Evolutionary conservation across 2,888 invertebrate species (phyloP).

Genomic region (Morinoia aosen): DNA sequence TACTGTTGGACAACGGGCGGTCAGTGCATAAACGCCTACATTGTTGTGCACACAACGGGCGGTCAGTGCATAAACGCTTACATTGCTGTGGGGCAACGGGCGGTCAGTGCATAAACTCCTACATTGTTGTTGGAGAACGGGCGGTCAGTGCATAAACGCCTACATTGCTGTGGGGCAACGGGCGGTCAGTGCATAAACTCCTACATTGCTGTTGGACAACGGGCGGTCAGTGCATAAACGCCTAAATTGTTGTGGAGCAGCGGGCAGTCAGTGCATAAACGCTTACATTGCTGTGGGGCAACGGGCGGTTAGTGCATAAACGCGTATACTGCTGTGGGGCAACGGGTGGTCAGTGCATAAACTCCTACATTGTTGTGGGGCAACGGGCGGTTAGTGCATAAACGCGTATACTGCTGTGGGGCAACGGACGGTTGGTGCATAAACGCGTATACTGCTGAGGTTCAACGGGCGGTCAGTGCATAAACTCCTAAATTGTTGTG

Average conservation of each 20-base stretch:
- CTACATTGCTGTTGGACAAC: too few species aligned
- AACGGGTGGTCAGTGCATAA: slow-evolving; percentile 10
- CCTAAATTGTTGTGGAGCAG: slow-evolving; percentile 85
- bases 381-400: slow-evolving; percentile 21
- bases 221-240: slow-evolving; percentile 22
- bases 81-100: slow-evolving; percentile 80
- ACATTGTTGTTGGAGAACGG: neutral
- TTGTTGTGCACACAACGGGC: too few species aligned
- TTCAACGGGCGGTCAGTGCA: too few species aligned
- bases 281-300: slow-evolving; percentile 83
- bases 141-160: too few species aligned
- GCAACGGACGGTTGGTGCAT: slow-evolving; percentile 29
- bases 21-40: too few species aligned
- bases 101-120: neutral
- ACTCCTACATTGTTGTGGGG: slow-evolving; percentile 84
- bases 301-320: too few species aligned
- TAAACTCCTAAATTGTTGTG: slow-evolving; percentile 79
- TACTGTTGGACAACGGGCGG: too few species aligned
- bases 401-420: slow-evolving; percentile 80
- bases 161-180: slow-evolving; percentile 75
- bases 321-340: too few species aligned
- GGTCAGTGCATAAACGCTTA: slow-evolving; percentile 73
- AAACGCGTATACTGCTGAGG: neutral
- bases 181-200: neutral
- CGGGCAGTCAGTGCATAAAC: slow-evolving; percentile 30